Conservation (phyloP, 2,888 invertebrate species). For the Anthoptus insignis region DNA sequence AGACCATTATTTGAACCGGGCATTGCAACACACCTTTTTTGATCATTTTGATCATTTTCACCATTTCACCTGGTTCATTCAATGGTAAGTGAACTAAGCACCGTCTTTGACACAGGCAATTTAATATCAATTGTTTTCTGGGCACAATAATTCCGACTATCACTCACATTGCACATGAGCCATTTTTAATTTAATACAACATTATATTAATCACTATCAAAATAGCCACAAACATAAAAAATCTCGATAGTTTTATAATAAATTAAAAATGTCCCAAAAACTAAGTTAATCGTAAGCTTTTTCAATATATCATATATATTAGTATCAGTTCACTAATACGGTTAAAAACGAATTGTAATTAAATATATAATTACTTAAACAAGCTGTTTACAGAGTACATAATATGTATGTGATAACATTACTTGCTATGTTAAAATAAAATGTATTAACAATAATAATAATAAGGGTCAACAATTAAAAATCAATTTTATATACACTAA, state of each 20-base stretch:
- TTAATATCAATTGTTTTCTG: slow-evolving; percentile 69
- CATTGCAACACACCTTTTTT: neutral
- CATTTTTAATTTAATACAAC: slow-evolving; percentile 26
- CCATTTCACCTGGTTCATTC: neutral
- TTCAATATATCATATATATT: slow-evolving; percentile 59
- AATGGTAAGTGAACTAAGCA: slow-evolving; percentile 59
- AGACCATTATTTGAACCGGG: neutral
- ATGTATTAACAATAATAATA: slow-evolving; percentile 69
- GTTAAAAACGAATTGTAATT: slow-evolving; percentile 62
- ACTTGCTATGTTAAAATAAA: slow-evolving; percentile 61
- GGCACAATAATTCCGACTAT: slow-evolving; percentile 52
- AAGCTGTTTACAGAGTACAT: slow-evolving; percentile 60
- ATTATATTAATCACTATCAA: slow-evolving; percentile 28
- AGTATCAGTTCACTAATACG: slow-evolving; percentile 71
- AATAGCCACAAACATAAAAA: neutral
- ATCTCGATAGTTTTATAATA: slow-evolving; percentile 29
- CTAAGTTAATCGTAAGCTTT: slow-evolving; percentile 65
- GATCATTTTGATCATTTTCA: too few relatives aligned
- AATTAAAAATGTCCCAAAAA: slow-evolving; percentile 57
- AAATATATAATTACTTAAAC: slow-evolving; percentile 60
- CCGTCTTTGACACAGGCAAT: slow-evolving; percentile 77
- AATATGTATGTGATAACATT: slow-evolving; percentile 67
- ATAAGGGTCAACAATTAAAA: slow-evolving; percentile 74
- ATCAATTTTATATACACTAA: slow-evolving; percentile 78
- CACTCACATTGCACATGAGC: slow-evolving; percentile 37